Evolutionary conservation across 2,113 vertebrate genomes (phyloP).

Genomic region (Thalassoma bifasciatum): DNA sequence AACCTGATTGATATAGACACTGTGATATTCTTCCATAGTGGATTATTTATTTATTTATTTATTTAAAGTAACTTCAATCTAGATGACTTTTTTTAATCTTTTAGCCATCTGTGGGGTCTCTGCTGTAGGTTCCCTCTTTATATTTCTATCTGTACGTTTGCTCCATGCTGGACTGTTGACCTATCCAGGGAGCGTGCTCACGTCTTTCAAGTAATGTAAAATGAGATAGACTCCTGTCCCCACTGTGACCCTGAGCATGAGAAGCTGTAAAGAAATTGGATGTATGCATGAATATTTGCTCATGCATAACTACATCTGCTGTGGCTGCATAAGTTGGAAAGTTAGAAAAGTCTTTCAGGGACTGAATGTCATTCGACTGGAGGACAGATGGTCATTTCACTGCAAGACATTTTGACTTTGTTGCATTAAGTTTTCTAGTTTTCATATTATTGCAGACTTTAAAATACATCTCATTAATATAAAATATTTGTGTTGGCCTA

Average conservation of each 20-base stretch:
- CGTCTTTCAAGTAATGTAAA: conserved; percentile 1
- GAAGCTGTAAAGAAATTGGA: conserved; percentile 3
- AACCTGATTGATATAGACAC: background rate
- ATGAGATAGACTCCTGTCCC: background rate
- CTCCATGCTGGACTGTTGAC: background rate
- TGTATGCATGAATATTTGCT: conserved; percentile 20
- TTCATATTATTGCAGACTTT: background rate
- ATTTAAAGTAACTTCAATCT: too few relatives aligned
- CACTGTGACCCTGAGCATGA: background rate
- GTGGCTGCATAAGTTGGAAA: conserved; percentile 1
- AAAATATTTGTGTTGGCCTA: background rate
- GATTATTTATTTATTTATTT: too few relatives aligned
- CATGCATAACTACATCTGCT: conserved; percentile 7
- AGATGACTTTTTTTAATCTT: background rate
- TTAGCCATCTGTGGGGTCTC: background rate
- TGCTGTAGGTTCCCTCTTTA: background rate
- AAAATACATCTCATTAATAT: background rate
- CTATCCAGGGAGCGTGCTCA: background rate
- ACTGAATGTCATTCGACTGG: conserved; percentile 15
- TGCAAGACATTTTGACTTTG: background rate
- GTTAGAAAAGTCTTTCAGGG: conserved; percentile 9
- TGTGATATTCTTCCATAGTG: too few relatives aligned
- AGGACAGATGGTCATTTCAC: conserved; percentile 14
- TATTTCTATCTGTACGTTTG: background rate
- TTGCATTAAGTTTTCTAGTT: background rate